Evolutionary conservation across 2,888 invertebrate species (phyloP).

Genomic region (Sphinx pinastri): DNA sequence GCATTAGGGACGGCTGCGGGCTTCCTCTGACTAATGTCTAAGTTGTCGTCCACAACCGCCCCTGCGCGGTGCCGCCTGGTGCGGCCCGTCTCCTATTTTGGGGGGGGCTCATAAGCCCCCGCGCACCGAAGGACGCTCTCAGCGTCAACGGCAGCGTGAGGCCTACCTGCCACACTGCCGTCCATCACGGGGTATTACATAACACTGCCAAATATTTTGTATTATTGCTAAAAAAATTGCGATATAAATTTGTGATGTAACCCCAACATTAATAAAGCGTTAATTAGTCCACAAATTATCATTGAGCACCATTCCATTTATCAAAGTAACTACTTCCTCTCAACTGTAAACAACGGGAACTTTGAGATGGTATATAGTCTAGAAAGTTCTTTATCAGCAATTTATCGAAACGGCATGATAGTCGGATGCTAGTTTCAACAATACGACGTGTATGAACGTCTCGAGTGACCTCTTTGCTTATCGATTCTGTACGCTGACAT

Average conservation of each 20-base stretch:
- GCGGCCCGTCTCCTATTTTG: too few species aligned
- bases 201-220: background rate
- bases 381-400: conserved; percentile 17
- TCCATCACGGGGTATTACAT: too few species aligned
- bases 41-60: too few species aligned
- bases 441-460: background rate
- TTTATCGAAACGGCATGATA: conserved; percentile 8
- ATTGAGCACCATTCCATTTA: background rate
- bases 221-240: too few species aligned
- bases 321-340: background rate
- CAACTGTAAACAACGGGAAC: background rate
- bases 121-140: too few species aligned
- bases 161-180: too few species aligned
- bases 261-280: background rate
- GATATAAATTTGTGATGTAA: background rate
- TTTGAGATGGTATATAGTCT: background rate
- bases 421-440: background rate
- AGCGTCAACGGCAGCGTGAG: too few species aligned
- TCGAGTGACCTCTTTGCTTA: conserved; percentile 12
- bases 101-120: too few species aligned
- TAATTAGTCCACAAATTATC: too few species aligned
- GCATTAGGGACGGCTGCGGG: too few species aligned
- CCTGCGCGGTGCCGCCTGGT: too few species aligned
- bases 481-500: conserved; percentile 3
- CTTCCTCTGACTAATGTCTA: too few species aligned